Evolutionary conservation across 2,888 invertebrate species (phyloP).

Genomic region (Dryomyza anilis): DNA sequence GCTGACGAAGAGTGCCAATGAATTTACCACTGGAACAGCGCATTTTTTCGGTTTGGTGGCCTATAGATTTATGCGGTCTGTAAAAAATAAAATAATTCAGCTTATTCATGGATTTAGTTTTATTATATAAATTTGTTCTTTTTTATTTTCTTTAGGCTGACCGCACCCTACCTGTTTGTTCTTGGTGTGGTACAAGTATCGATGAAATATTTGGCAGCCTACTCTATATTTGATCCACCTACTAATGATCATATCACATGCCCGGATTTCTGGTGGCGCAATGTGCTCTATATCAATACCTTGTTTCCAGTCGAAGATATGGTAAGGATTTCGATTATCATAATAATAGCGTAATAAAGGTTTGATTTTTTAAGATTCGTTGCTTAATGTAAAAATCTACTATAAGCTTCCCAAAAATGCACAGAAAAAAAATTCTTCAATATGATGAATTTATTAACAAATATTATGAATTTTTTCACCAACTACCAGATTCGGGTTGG

Average conservation of each 20-base stretch:
- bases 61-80: conserved; percentile 77
- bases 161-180: conserved; percentile 82
- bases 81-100: too few species aligned
- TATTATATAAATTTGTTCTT: too few species aligned
- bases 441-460: too few species aligned
- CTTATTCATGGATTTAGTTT: too few species aligned
- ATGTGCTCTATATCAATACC: conserved; percentile 84
- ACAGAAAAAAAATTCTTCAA: too few species aligned
- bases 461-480: too few species aligned
- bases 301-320: conserved; percentile 83
- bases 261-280: conserved; percentile 87
- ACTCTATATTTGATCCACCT: conserved; percentile 84
- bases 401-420: too few species aligned
- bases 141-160: conserved; percentile 72
- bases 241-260: conserved; percentile 82
- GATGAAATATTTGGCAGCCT: conserved; percentile 84
- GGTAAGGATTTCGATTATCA: too few species aligned
- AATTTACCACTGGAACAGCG: conserved; percentile 68
- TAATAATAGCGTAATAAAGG: too few species aligned
- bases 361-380: too few species aligned
- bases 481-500: too few species aligned
- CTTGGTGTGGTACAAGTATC: conserved; percentile 81
- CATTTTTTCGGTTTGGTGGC: conserved; percentile 78
- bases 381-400: not conserved
- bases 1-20: conserved; percentile 69